phyloP scores from a whole-genome alignment of 1,140 invertebrate genomes.

The Meloidogyne floridensis region DNA sequence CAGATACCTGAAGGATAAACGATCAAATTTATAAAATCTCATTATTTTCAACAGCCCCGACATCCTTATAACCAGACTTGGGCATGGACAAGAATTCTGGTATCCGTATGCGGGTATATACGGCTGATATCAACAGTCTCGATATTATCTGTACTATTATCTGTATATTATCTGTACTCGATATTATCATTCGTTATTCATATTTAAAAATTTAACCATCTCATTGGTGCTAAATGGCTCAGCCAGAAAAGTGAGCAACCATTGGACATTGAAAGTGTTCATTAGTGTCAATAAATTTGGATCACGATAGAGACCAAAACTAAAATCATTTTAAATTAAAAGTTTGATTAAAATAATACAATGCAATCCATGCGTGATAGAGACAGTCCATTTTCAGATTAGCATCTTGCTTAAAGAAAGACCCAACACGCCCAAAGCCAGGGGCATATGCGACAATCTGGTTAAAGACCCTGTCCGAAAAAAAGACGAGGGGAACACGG shows the following conservation, averaged over 20 bases:
- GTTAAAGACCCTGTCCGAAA: neutral
- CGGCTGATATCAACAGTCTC: no score
- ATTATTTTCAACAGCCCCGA: no score
- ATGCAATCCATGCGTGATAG: conserved; percentile 25
- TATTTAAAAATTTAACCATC: neutral
- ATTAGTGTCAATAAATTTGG: neutral
- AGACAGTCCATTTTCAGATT: conserved; percentile 13
- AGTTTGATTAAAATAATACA: neutral
- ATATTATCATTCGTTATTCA: no score
- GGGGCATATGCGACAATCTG: conserved; percentile 24
- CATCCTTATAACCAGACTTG: no score
- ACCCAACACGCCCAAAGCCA: conserved; percentile 26
- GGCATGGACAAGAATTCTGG: no score
- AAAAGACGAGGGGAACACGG: conserved; percentile 19
- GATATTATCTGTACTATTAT: no score
- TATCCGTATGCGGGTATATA: no score
- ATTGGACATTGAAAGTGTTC: conserved; percentile 4
- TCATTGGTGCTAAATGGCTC: neutral
- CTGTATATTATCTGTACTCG: no score
- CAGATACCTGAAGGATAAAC: neutral
- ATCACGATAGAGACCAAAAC: conserved; percentile 10
- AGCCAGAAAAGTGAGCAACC: neutral
- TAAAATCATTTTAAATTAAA: neutral
- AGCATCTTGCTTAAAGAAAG: neutral
- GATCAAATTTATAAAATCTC: neutral